phyloP scores from a whole-genome alignment of 2,113 vertebrate genomes.

The Clinocottus analis region DNA sequence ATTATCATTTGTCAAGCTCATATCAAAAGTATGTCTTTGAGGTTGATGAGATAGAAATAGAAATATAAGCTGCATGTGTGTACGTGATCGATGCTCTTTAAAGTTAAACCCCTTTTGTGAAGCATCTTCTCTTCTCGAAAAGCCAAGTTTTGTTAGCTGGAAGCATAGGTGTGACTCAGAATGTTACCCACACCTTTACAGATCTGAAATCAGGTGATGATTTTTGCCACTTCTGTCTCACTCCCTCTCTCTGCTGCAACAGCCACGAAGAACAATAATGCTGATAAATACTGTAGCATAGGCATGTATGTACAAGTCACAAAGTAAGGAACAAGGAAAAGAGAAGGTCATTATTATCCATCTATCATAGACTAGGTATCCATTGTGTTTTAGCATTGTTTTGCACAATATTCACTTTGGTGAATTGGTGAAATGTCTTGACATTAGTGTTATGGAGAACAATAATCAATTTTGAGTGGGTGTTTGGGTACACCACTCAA shows the following conservation, averaged over 20 bases:
- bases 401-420: background rate
- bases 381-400: background rate
- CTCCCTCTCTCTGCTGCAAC: background rate
- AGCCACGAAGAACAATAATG: background rate
- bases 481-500: no score
- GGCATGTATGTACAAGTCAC: constrained; percentile 17
- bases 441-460: no score
- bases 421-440: background rate
- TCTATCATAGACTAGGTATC: background rate
- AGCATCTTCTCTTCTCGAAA: background rate
- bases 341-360: background rate
- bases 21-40: background rate
- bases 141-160: background rate
- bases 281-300: background rate
- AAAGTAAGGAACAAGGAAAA: background rate
- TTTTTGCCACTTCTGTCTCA: constrained; percentile 4
- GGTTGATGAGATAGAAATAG: background rate
- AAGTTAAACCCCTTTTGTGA: background rate
- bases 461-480: no score
- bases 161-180: constrained; percentile 39
- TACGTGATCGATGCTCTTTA: background rate
- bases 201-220: constrained; percentile 43
- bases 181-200: constrained; percentile 10
- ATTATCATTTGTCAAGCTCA: background rate
- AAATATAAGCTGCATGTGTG: background rate